These are phyloP conservation scores for Chironomus striatipennis DNA, from an alignment of 1,140 invertebrate genomes.

Conservation along the genomic window DNA sequence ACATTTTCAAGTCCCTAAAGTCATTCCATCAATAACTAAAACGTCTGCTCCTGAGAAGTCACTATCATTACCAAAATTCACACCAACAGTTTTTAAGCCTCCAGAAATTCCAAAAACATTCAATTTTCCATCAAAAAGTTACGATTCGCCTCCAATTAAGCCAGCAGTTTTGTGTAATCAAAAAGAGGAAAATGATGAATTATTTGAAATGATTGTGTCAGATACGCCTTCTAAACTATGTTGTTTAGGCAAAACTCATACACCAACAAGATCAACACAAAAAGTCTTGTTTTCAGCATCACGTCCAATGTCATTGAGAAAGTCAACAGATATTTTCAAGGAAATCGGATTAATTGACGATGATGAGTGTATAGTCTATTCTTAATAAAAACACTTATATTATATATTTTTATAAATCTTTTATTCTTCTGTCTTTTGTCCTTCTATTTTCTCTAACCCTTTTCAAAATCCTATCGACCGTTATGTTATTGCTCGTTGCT, in stretches of 20 bases:
- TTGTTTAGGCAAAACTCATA: not conserved
- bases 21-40: too few relatives aligned
- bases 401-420: too few relatives aligned
- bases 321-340: not conserved
- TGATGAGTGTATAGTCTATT: too few relatives aligned
- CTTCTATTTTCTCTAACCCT: too few relatives aligned
- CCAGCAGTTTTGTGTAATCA: not conserved
- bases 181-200: not conserved
- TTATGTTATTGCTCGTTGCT: too few relatives aligned
- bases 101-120: not conserved
- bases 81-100: not conserved
- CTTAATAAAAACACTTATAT: too few relatives aligned
- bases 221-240: not conserved
- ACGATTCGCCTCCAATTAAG: not conserved
- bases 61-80: too few relatives aligned
- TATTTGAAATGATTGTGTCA: not conserved
- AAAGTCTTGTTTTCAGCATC: not conserved
- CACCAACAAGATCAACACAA: not conserved
- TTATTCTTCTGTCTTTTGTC: too few relatives aligned
- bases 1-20: too few relatives aligned
- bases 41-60: too few relatives aligned
- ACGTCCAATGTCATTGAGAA: not conserved
- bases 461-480: too few relatives aligned
- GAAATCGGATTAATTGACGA: not conserved
- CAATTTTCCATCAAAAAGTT: not conserved